Evolutionary conservation across 2,888 invertebrate genomes (phyloP), one percentile per base, ranked within the genome.

Genomic region (Masnerella sp.): DNA sequence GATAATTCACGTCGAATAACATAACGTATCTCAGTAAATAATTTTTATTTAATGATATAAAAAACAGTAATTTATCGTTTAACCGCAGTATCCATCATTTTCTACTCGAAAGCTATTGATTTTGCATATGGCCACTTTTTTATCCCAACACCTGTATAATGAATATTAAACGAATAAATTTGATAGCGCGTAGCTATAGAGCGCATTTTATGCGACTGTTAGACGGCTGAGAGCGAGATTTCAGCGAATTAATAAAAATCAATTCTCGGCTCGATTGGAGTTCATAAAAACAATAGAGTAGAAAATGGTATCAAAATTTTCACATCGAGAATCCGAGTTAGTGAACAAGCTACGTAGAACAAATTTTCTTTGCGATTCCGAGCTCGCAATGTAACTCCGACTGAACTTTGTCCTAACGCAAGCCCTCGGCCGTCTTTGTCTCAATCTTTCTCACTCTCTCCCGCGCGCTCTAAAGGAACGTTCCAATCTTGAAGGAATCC

Each of bases 401-500:
- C 65, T 70, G 62, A 71, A 75, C 75, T 75, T 68, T 74, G 75
- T 74, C 64, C 58, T 59, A 65, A 65, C 65, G 45, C 20, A 14
- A 62, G 36, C 28, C n/a, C 25, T 30, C 30, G 40, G 40, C 43
- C 20, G 36, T 34, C 38, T 38, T 47, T 9, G 5, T 14, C 7
- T 25, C 36, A 18, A 2, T 52, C 59, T 62, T 51, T 52, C 52
- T 67, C 75, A 18, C 52, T 70, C 69, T 38, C 69, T 52, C 73
- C 58, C 68, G 36, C 52, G 74, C 75, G 25, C 59, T 54, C 71
- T 62, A 73, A 76, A 78, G 71, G 74, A 80, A 76, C 80, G 79
- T 80, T 82, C 80, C 81, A 81, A 81, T 81, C 81, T 80, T 79
- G 76, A 71, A 69, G 78, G 83, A 84, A 83, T 84, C 78, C 80